These are phyloP conservation scores for Ranitomeya variabilis DNA, from an alignment of 2,113 vertebrate species.

Conservation along the genomic window DNA sequence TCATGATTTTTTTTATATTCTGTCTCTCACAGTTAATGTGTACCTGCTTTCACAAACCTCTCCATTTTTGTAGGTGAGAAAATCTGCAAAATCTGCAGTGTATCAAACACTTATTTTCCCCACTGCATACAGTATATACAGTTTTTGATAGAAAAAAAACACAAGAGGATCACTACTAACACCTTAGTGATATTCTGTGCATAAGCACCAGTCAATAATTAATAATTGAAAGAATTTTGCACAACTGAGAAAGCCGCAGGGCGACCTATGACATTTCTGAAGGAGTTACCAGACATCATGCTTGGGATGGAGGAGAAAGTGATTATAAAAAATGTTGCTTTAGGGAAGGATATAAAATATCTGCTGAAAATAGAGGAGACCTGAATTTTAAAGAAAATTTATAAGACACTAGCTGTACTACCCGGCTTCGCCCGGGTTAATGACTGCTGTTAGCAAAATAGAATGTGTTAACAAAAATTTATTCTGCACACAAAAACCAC, in stretches of 20 bases:
- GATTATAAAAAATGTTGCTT: not conserved
- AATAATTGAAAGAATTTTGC: conserved; percentile 12
- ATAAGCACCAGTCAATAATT: not conserved
- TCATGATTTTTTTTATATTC: too few relatives aligned
- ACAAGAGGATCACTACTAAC: not conserved
- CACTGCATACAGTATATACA: too few relatives aligned
- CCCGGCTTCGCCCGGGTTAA: too few relatives aligned
- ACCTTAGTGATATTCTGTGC: not conserved
- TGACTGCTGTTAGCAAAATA: too few relatives aligned
- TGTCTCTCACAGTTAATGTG: too few relatives aligned
- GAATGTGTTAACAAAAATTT: too few relatives aligned
- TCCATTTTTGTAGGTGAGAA: too few relatives aligned
- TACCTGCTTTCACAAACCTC: too few relatives aligned
- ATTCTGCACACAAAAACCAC: too few relatives aligned
- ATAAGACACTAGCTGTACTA: too few relatives aligned
- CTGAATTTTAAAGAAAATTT: not conserved
- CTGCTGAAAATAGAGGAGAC: not conserved
- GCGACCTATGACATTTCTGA: not conserved
- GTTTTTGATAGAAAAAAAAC: not conserved
- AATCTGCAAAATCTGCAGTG: too few relatives aligned
- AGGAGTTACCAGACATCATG: not conserved
- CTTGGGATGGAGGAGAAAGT: not conserved
- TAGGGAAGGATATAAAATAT: not conserved
- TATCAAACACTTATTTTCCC: too few relatives aligned
- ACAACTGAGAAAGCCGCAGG: not conserved